These are phyloP conservation scores for Monochamus saltuarius DNA, from an alignment of 1,140 invertebrate genomes.

Conservation along the genomic window DNA sequence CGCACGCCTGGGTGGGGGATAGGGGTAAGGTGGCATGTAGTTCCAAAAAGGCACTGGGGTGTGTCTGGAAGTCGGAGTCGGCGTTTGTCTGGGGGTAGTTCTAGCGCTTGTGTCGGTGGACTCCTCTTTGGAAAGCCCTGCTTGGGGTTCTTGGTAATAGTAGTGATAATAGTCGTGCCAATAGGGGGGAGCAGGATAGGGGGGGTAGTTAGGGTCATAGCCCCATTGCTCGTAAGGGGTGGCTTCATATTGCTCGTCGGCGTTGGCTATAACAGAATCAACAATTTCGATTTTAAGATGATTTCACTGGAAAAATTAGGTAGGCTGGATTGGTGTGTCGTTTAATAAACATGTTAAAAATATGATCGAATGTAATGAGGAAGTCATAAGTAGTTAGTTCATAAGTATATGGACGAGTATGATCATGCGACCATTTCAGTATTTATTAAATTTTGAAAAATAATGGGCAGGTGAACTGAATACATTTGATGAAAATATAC, in stretches of 20 bases:
- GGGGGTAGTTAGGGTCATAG: constrained; percentile 46
- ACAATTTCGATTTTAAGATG: neutral
- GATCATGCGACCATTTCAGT: constrained; percentile 1
- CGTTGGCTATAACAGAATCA: constrained; percentile 49
- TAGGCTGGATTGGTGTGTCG: no score
- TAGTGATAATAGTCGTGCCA: constrained; percentile 36
- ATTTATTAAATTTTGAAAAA: constrained; percentile 12
- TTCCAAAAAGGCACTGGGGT: constrained; percentile 35
- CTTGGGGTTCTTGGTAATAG: constrained; percentile 20
- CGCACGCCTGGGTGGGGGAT: constrained; percentile 19
- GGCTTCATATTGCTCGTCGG: constrained; percentile 41
- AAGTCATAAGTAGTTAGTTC: no score
- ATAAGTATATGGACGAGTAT: neutral
- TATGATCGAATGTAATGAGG: no score
- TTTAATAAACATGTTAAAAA: no score
- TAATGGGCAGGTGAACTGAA: neutral
- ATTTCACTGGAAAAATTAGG: no score
- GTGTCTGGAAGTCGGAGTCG: constrained; percentile 18
- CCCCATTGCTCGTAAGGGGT: constrained; percentile 43
- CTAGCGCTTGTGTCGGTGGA: constrained; percentile 14
- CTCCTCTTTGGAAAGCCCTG: constrained; percentile 12
- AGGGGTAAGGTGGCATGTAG: constrained; percentile 27
- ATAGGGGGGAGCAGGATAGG: constrained; percentile 41
- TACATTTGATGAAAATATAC: neutral
- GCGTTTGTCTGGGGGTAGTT: constrained; percentile 2